Percentiles rank a stretch among this genome's conserved stretches.
These are phyloP conservation scores for Dolichotis patagonum DNA, from an alignment of 2,113 vertebrate species.

Conservation along the genomic window DNA sequence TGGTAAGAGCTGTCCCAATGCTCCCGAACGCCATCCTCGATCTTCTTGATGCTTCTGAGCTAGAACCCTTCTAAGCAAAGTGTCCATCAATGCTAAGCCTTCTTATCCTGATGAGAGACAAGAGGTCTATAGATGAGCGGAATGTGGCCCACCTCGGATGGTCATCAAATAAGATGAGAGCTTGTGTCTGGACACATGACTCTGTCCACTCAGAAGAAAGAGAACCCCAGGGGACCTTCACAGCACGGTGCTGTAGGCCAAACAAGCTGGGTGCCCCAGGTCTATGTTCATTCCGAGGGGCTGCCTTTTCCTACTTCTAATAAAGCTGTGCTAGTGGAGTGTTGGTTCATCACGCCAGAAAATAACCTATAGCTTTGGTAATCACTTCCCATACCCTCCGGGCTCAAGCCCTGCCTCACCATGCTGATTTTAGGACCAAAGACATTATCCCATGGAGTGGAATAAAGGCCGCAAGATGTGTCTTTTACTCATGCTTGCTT, in stretches of 20 bases:
- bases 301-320: neutral
- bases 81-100: neutral
- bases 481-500: neutral
- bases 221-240: neutral
- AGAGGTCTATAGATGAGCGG: neutral
- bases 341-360: neutral
- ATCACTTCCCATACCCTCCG: too few species aligned
- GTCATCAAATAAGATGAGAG: too few species aligned
- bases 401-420: neutral
- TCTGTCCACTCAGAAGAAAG: neutral
- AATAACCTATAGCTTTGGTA: neutral
- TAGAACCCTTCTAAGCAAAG: neutral
- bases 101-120: neutral
- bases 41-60: neutral
- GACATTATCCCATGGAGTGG: neutral
- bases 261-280: neutral
- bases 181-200: too few species aligned
- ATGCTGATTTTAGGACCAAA: neutral
- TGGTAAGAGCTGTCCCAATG: neutral
- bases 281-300: too few species aligned
- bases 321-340: neutral
- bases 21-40: neutral
- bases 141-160: neutral
- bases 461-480: neutral
- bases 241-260: neutral